Evolutionary conservation across 2,113 vertebrate species (phyloP), one percentile per base, ranked within the genome.

Genomic region (Isurus oxyrinchus): DNA sequence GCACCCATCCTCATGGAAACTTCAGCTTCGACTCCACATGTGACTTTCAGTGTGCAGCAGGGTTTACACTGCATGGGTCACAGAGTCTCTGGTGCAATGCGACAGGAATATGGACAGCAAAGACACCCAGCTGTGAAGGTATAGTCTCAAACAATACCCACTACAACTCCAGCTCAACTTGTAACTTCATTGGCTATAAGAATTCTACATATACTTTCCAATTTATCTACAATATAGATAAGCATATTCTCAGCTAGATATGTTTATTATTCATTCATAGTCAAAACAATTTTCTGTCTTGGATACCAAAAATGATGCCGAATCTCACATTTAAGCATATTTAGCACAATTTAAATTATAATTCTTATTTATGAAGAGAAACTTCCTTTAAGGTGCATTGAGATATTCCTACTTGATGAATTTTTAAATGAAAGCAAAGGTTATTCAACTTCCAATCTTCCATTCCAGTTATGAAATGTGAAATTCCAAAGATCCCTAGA

Each of bases 401-500:
- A 63, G 59, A 93, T 61, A 21, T n/a, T 63, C 90, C 0, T 16
- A 0, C 2, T 61, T n/a, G 2, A 93, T 35, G 61, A 14, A 14
- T 61, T 93, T 84, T 19, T 35, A 5, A 6, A n/a, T n/a, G 61
- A 91, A 16, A n/a, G 31, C 25, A 61, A 59, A 0, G 1, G 61
- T n/a, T 61, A n/a, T 59, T 61, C 88, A 91, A 59, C 57, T 91
- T 11, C n/a, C 27, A 59, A n/a, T 59, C 57, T 91, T 69, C 63
- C 21, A 66, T 97, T 96, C 66, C 96, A 99, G 98, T 96, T 97
- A 96, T 97, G 27, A 97, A 96, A 31, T 98, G 98, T 97, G 97
- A 96, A 35, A 72, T 0, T 21, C 96, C 98, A 59, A 84, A 31
- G 0, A 67, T 96, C 90, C 96, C 97, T 6, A 27, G 1, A 6